Evolutionary conservation across 2,113 vertebrate genomes (phyloP), one percentile per base, ranked within the genome.

Genomic region (Arizona elegans): DNA sequence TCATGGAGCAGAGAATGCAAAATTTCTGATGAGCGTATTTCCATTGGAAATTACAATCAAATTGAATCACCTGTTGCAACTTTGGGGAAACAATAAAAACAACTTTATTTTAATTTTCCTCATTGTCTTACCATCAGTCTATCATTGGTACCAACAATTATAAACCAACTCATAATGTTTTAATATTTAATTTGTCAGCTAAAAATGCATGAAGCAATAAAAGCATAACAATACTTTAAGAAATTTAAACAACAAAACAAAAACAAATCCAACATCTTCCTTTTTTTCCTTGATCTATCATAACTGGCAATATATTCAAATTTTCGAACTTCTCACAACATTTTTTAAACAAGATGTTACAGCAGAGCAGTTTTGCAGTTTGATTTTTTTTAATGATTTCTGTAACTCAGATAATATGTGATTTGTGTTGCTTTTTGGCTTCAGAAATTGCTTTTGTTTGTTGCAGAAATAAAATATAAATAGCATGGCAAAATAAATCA

Each of bases 1-100:
- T 96, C 95, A 95, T 92, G 88, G 65, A 13, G 90, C 8, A 50
- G 91, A 91, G 94, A 53, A 89, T 93, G 86, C 47, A 56, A 95
- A 91, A 93, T 93, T 95, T 93, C 90, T 93, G 89, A 94, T 92
- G 75, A 0, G 0, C 92, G 4, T 94, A 59, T 92, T 94, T 90
- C 65, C 91, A 92, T 85, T 70, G 87, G 54, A 90, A 54, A 38
- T 52, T 91, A 65, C 15, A 87, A 38, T 50, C 92, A 5, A 55
- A 81, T 92, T 47, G 55, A 21, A 58, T 93, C 92, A 91, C n/a
- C 91, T 93, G 55, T 21, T 26, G 2, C 93, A 92, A 11, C 70
- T 9, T 24, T 86, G 8, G 12, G 21, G 92, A 23, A 29, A 92
- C 65, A 95, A 70, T 59, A 59, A 90, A 65, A 19, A 90, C 21